Conservation (phyloP, 2,888 invertebrate genomes). For the Ichneumoninae sp. region DNA sequence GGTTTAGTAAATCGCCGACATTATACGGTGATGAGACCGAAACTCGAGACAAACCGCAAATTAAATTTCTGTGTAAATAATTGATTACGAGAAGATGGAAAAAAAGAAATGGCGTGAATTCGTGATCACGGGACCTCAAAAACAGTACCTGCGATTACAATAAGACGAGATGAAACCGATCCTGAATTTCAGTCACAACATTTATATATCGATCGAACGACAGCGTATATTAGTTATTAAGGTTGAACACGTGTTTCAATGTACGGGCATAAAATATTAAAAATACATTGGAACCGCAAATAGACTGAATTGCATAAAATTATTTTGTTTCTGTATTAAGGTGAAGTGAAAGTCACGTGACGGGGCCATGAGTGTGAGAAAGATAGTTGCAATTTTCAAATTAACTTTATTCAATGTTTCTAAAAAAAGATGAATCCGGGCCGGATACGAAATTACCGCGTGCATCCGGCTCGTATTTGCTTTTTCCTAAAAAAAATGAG, state of each 20-base stretch:
- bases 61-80: conserved; percentile 22
- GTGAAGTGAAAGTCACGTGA: too few species aligned
- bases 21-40: not conserved
- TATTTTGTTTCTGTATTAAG: not conserved
- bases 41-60: conserved; percentile 10
- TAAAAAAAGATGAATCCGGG: too few species aligned
- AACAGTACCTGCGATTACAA: conserved; percentile 63
- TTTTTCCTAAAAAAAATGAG: too few species aligned
- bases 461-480: too few species aligned
- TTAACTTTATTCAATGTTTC: too few species aligned
- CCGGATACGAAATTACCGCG: too few species aligned
- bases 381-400: too few species aligned
- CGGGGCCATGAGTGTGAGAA: too few species aligned
- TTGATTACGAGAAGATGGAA: conserved; percentile 12
- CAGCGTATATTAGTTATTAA: conserved; percentile 37
- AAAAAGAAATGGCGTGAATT: conserved; percentile 20
- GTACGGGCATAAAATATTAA: conserved; percentile 2
- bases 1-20: not conserved
- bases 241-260: conserved; percentile 32
- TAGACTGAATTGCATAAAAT: not conserved
- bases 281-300: conserved; percentile 9
- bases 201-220: conserved; percentile 46
- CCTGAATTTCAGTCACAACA: conserved; percentile 44
- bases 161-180: conserved; percentile 44
- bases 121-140: conserved; percentile 47